Conservation (phyloP, 1,140 invertebrate genomes). For the Drosophila miranda region DNA sequence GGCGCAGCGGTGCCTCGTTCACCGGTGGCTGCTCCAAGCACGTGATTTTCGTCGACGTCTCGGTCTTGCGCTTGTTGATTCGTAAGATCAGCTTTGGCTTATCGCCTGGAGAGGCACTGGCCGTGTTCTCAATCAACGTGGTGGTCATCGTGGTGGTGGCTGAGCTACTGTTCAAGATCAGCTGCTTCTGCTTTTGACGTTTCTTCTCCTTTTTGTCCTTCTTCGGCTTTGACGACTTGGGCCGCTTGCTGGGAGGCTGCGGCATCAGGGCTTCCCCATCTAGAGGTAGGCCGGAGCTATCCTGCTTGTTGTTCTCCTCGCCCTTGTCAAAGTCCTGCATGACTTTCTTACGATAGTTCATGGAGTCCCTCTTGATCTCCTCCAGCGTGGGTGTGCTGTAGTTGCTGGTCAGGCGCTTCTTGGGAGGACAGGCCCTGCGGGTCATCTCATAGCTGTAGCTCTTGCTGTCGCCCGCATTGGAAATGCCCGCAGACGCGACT, state of each 20-base stretch:
- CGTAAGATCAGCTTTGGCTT: conserved; percentile 87
- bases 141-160: conserved; percentile 63
- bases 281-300: conserved; percentile 7
- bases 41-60: conserved; percentile 70
- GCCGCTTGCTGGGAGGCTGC: conserved; percentile 80
- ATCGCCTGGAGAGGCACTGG: conserved; percentile 79
- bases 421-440: conserved; percentile 86
- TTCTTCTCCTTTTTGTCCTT: conserved; percentile 88
- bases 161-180: conserved; percentile 27
- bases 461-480: conserved; percentile 78
- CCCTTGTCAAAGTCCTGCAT: conserved; percentile 91
- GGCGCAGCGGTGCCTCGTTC: conserved; percentile 86
- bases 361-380: conserved; percentile 91
- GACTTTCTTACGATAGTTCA: conserved; percentile 92
- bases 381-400: conserved; percentile 87
- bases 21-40: conserved; percentile 22
- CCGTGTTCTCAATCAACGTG: conserved; percentile 79
- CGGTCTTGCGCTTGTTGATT: conserved; percentile 83
- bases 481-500: conserved; percentile 82
- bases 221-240: conserved; percentile 81
- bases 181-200: conserved; percentile 82
- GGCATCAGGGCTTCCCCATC: conserved; percentile 22
- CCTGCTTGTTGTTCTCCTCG: conserved; percentile 83
- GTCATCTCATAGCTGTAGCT: conserved; percentile 82
- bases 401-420: conserved; percentile 88